Conservation (phyloP, 2,888 invertebrate genomes). For the Watsonalla binaria region DNA sequence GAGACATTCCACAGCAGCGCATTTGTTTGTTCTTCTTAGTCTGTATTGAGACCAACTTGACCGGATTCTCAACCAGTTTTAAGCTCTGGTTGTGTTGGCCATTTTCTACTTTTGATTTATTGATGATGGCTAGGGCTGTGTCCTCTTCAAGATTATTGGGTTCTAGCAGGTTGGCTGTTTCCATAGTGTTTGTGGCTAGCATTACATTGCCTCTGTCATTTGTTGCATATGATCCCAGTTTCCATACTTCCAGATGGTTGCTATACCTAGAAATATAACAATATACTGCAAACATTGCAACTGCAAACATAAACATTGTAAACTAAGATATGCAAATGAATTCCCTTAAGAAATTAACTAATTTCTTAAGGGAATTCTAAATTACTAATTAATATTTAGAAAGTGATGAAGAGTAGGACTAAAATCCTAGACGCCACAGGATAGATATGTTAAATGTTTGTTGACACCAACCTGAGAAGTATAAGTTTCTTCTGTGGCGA, state of each 20-base stretch:
- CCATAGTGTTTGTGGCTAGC: constrained; percentile 30
- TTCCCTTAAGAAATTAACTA: too few species aligned
- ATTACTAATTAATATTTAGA: too few species aligned
- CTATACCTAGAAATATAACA: constrained; percentile 58
- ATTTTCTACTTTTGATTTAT: constrained; percentile 30
- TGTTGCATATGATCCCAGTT: constrained; percentile 67
- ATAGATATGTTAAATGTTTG: not conserved
- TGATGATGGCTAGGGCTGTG: constrained; percentile 39
- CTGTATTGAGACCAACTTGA: constrained; percentile 84
- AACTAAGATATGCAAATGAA: not conserved
- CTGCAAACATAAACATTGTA: not conserved
- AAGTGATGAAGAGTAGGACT: too few species aligned
- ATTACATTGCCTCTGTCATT: constrained; percentile 79
- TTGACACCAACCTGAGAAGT: constrained; percentile 65
- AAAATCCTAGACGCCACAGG: not conserved
- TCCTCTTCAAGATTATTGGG: constrained; percentile 46
- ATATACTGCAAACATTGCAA: not conserved
- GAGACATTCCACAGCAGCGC: constrained; percentile 83
- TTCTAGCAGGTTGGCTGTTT: constrained; percentile 16
- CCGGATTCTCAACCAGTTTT: constrained; percentile 73
- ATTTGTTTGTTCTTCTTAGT: constrained; percentile 83
- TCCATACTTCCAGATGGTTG: constrained; percentile 77
- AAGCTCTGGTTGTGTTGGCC: constrained; percentile 40
- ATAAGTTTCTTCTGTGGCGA: constrained; percentile 75
- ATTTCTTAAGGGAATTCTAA: too few species aligned